Evolutionary conservation across 2,888 invertebrate species (phyloP).

Genomic region (Nymphalis polychloros): DNA sequence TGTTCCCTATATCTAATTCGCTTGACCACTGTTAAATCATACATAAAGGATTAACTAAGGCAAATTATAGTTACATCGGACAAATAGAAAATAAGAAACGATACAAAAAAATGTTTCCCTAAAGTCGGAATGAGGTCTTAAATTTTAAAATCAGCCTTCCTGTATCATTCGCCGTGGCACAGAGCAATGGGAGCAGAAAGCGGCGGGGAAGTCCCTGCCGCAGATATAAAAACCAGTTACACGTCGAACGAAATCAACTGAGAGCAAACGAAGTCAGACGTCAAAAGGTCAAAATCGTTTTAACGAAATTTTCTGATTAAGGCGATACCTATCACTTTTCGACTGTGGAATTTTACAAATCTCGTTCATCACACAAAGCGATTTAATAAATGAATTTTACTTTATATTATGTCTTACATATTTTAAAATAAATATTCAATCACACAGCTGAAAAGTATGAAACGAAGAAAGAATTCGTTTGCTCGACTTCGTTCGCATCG

Average conservation of each 20-base stretch:
- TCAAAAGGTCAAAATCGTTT: neutral
- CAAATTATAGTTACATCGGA: conserved; percentile 68
- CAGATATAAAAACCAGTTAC: conserved; percentile 5
- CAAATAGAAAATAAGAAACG: conserved; percentile 64
- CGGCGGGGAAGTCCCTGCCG: conserved; percentile 6
- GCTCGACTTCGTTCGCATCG: conserved; percentile 25
- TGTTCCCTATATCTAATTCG: conserved; percentile 80
- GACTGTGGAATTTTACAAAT: neutral
- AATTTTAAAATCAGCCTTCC: conserved; percentile 66
- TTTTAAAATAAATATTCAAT: conserved; percentile 11
- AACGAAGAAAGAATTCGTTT: neutral
- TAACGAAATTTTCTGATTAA: neutral
- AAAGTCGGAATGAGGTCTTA: conserved; percentile 75
- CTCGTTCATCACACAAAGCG: neutral
- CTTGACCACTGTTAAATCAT: conserved; percentile 76
- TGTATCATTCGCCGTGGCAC: conserved; percentile 62
- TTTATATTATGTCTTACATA: neutral
- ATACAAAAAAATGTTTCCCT: conserved; percentile 63
- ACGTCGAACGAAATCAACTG: conserved; percentile 9
- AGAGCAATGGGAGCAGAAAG: conserved; percentile 34
- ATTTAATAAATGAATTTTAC: neutral
- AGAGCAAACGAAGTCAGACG: conserved; percentile 4
- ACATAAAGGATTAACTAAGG: conserved; percentile 72
- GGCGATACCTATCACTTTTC: neutral
- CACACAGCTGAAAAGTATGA: conserved; percentile 4